Evolutionary conservation across 2,113 vertebrate species (phyloP).

Genomic region (Odobenus rosmarus): DNA sequence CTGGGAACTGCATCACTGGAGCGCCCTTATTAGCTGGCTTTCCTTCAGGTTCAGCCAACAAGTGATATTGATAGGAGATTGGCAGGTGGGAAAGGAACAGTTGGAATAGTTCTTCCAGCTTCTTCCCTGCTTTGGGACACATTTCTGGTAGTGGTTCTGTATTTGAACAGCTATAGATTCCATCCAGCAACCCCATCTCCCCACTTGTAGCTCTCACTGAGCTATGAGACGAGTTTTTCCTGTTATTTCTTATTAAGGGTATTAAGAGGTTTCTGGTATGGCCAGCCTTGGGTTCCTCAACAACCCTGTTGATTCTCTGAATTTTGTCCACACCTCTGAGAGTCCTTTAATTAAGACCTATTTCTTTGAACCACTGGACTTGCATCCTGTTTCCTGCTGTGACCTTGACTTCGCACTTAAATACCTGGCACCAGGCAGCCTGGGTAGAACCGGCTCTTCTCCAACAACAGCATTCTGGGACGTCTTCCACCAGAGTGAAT

Average conservation of each 20-base stretch:
- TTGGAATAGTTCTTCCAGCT: not conserved
- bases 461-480: not conserved
- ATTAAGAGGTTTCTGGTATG: not conserved
- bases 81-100: not conserved
- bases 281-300: not conserved
- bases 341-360: not conserved
- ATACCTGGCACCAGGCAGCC: not conserved
- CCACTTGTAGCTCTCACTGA: not conserved
- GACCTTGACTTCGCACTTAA: not conserved
- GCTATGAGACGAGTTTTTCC: not conserved
- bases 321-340: not conserved
- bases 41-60: not conserved
- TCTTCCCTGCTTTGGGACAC: not conserved
- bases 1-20: not conserved
- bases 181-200: not conserved
- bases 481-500: not conserved
- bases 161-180: not conserved
- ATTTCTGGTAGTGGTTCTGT: not conserved
- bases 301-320: not conserved
- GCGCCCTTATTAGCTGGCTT: not conserved
- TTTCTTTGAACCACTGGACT: not conserved
- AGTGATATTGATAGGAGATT: not conserved
- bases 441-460: not conserved
- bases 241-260: not conserved
- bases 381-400: not conserved